Conservation (phyloP, 53 echinoderm and acorn worm genomes). For the Apostichopus leukothele region DNA sequence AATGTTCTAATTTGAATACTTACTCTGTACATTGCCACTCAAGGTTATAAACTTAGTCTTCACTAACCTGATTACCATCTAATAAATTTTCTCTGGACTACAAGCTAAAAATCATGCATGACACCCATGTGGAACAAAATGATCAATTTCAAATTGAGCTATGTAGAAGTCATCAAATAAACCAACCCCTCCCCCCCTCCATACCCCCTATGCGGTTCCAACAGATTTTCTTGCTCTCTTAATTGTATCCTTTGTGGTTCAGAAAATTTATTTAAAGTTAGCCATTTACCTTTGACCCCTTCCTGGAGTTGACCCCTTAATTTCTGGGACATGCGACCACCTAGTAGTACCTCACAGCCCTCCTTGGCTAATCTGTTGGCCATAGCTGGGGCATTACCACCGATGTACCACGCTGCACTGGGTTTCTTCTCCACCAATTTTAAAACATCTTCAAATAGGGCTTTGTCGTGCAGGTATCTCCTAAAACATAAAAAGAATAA, state of each 20-base stretch:
- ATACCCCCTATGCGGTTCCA: background rate
- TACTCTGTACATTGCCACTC: too few relatives aligned
- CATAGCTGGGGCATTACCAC: constrained; percentile 90
- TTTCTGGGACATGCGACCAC: constrained; percentile 61
- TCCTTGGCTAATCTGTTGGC: constrained; percentile 86
- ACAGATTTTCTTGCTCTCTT: background rate
- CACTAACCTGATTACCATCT: too few relatives aligned
- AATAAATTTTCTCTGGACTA: too few relatives aligned
- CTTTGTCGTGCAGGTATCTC: constrained; percentile 76
- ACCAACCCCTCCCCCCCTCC: background rate
- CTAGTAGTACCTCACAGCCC: constrained; percentile 86
- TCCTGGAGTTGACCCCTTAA: constrained; percentile 58
- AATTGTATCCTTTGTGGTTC: too few relatives aligned
- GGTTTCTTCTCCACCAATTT: constrained; percentile 51
- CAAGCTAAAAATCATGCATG: too few relatives aligned
- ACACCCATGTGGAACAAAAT: too few relatives aligned
- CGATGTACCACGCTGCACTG: constrained; percentile 58
- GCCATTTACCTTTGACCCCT: constrained; percentile 62
- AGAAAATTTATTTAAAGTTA: background rate
- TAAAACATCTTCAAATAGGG: constrained; percentile 68
- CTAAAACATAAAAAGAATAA: constrained; percentile 31
- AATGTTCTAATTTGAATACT: too few relatives aligned
- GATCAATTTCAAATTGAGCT: too few relatives aligned
- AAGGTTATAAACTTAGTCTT: too few relatives aligned
- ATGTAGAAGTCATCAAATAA: too few relatives aligned